Evolutionary conservation across 1,140 invertebrate genomes (phyloP).

Genomic region (Drosophila parvula): DNA sequence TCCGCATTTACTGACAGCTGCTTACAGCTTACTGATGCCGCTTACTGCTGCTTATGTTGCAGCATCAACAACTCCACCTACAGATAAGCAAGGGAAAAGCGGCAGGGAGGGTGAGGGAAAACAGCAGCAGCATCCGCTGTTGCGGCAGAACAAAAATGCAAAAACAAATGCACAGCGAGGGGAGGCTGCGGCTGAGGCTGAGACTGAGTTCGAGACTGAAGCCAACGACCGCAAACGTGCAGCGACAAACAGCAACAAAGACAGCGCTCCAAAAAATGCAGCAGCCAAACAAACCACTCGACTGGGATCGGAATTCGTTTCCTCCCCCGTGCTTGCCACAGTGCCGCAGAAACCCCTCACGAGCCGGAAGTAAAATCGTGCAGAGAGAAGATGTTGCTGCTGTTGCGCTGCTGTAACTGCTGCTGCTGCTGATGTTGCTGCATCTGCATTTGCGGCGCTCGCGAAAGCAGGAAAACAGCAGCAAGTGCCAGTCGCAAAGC

Average conservation of each 20-base stretch:
- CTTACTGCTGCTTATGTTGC: conserved; percentile 21
- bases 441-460: conserved; percentile 80
- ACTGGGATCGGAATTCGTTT: conserved; percentile 60
- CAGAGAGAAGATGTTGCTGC: conserved; percentile 51
- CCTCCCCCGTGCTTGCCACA: conserved; percentile 19
- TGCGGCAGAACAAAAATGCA: conserved; percentile 49
- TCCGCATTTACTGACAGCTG: conserved; percentile 39
- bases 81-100: conserved; percentile 7
- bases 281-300: conserved; percentile 69
- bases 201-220: conserved; percentile 33
- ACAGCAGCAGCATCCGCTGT: conserved; percentile 56
- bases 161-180: conserved; percentile 32
- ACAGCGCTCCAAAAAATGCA: conserved; percentile 58
- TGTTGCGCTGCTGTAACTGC: conserved; percentile 29
- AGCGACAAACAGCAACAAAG: conserved; percentile 55
- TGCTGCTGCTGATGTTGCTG: conserved; percentile 57
- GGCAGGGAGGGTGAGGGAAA: conserved; percentile 2
- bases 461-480: conserved; percentile 69
- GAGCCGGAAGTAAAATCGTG: conserved; percentile 76
- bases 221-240: conserved; percentile 79
- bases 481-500: conserved; percentile 64
- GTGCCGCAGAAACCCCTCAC: conserved; percentile 25
- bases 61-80: conserved; percentile 38
- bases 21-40: conserved; percentile 50
- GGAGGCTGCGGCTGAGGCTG: background rate